Percentiles rank a stretch among this genome's conserved stretches.
These are phyloP conservation scores for Mastomys coucha DNA, from an alignment of 2,113 vertebrate species.

Conservation along the genomic window DNA sequence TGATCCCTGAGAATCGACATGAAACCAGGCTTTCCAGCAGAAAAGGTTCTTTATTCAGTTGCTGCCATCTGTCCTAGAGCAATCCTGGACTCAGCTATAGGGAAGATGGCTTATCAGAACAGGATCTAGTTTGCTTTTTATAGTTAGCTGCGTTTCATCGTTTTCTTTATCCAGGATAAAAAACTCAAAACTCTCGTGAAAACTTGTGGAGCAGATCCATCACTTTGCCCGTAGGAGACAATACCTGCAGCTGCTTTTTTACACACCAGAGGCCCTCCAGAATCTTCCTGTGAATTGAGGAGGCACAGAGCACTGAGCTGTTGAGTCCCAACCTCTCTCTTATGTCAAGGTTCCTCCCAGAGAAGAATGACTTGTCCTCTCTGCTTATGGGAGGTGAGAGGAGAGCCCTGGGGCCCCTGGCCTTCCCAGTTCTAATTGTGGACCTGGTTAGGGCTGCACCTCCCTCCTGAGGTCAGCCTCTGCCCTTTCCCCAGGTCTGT, in stretches of 20 bases:
- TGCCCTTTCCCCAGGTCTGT: background rate
- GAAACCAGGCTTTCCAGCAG: background rate
- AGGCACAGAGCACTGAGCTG: background rate
- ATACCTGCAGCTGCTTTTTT: conserved; percentile 54
- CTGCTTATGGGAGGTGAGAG: background rate
- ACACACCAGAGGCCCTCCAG: conserved; percentile 63
- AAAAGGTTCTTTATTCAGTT: conserved; percentile 52
- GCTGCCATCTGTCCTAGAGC: background rate
- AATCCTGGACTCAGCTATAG: background rate
- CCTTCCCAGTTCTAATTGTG: background rate
- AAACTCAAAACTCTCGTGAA: conserved; percentile 60
- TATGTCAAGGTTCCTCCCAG: background rate
- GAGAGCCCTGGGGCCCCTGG: background rate
- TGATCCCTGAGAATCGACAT: background rate
- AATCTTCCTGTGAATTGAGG: conserved; percentile 56
- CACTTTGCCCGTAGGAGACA: fast-evolving
- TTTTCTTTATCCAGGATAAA: conserved; percentile 70
- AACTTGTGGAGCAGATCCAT: background rate
- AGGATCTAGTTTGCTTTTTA: background rate
- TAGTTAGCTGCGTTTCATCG: background rate
- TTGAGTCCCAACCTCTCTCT: background rate
- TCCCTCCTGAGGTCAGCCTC: background rate
- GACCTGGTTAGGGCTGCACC: no score
- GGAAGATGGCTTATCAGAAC: background rate
- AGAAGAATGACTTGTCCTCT: background rate